Evolutionary conservation across 2,113 vertebrate species (phyloP), one percentile per base, ranked within the genome.

Genomic region (Psittacara wagleri): DNA sequence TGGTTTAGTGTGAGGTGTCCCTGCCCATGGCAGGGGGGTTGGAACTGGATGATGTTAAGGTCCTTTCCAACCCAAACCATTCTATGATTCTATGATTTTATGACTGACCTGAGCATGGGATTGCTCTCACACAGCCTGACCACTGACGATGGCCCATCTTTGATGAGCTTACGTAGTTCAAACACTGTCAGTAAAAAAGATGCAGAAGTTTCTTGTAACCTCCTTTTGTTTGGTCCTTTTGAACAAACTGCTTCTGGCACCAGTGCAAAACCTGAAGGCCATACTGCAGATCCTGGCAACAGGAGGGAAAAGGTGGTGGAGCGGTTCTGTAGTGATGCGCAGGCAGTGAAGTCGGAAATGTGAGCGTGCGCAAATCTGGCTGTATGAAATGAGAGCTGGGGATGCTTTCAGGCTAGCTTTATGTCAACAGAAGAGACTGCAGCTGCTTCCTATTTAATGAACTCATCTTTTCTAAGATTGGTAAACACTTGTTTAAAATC

Each of bases 181-280:
- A 72, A 72, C n/a, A 24, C 8, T 2, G 25, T n/a, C n/a, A 62
- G n/a, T 46, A 49, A 85, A 54, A 66, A 76, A 66, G 31, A 44
- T 25, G 44, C 16, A 49, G 13, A 49, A 33, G 12, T 77, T 87
- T 69, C 27, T 29, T 51, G 41, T 41, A 29, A 66, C 76, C 25
- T 28, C 12, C 35, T 73, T 66, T 52, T 69, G 7, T 37, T 66
- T 66, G 48, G 44, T 80, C n/a, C 79, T 84, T 72, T 44, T 10
- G 59, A 91, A 85, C 63, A 91, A 95, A 87, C 52, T 73, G 84
- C 52, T 85, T 92, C 83, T 94, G 89, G 78, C 70, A 64, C 35
- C 48, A 27, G 43, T 46, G 62, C 48, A 69, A 82, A 90, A 79
- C 20, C 27, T 4, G 41, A 90, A 96, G 90, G 63, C 90, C 72